Evolutionary conservation across 2,797 vertebrate genomes (phyloP).

Genomic region (Macropus fuliginosus): DNA sequence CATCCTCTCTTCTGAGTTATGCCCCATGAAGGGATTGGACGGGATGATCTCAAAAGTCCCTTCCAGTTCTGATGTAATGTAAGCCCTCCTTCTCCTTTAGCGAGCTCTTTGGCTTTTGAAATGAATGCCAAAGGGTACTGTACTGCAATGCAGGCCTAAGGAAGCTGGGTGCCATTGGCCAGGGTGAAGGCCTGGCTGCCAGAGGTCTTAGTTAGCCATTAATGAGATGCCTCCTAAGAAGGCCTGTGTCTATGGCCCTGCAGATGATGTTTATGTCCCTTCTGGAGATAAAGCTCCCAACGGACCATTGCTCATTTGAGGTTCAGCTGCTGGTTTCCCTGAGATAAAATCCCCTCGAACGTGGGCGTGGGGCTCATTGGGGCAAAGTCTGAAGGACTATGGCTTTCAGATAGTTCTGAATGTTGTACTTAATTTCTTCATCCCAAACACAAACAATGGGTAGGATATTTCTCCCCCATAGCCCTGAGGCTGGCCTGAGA

Average conservation of each 20-base stretch:
- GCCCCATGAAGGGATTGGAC: not conserved
- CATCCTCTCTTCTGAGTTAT: not conserved
- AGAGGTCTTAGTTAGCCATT: not conserved
- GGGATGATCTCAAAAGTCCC: not conserved
- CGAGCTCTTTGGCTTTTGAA: not conserved
- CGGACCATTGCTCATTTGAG: not conserved
- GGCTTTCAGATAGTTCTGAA: conserved; percentile 25
- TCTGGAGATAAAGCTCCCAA: not conserved
- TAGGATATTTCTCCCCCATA: conserved; percentile 13
- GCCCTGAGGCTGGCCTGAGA: conserved; percentile 8
- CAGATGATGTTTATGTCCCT: not conserved
- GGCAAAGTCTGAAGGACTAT: not conserved
- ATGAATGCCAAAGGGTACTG: not conserved
- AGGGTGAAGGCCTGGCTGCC: too few species aligned
- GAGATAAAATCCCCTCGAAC: not conserved
- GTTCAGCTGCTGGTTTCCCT: not conserved
- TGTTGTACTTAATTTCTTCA: conserved; percentile 13
- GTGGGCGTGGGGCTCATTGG: not conserved
- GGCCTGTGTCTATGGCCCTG: not conserved
- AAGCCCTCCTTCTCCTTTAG: not conserved
- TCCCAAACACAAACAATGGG: not conserved
- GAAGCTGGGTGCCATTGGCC: not conserved
- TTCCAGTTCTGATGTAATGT: not conserved
- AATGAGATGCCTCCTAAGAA: not conserved
- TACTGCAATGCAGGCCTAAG: not conserved